Base-by-base conservation (phyloP, 2,888 invertebrate species). In the Dolichomitus sp. region DNA sequence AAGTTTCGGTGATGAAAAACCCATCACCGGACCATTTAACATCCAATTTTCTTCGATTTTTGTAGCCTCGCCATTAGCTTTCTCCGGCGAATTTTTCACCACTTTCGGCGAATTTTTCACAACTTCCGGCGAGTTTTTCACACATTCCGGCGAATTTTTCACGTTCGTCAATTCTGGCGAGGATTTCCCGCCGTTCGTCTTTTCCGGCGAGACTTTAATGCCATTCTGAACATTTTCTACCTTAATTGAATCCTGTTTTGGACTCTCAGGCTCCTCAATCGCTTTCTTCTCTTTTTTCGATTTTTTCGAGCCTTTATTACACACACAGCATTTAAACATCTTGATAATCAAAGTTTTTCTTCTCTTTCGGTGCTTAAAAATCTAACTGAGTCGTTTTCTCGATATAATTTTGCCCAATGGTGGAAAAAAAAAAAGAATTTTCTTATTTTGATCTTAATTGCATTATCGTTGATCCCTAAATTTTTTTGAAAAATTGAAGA, bases 271-370 rank as follows among this genome's bases (percentile, higher is more conserved):
- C 0, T 87, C 86, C 7, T 85, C 84, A 1, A 74, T 81, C 40
- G 77, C 83, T 33, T 87, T 83, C 63, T 82, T 90, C 73, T 85
- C 85, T 17, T 84, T 78, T 30, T 85, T 86, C 66, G 88, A 83
- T 72, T 87, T 92, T 72, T 91, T 90, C 77, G 89, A 80, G 61
- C 85, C 89, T 48, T 91, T 89, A 59, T 91, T 91, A 83, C 93
- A 91, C 33, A 90, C 89, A 82, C 93, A 93, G 80, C 93, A 93
- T 89, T 92, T 92, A 86, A 93, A 93, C 93, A 93, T 93, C 74
- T 85, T 87, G 52, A 48, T 5, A 48, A 48, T 12, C 48, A 6
- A 19, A 12, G 7, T 23, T 33, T 12, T 65, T 33, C 19, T n/a
- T 52, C 11, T 19, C 12, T 17, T 66, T 7, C 17, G 11, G 19